These are phyloP conservation scores for Sipha flava DNA, from an alignment of 1,140 invertebrate genomes.

Conservation along the genomic window DNA sequence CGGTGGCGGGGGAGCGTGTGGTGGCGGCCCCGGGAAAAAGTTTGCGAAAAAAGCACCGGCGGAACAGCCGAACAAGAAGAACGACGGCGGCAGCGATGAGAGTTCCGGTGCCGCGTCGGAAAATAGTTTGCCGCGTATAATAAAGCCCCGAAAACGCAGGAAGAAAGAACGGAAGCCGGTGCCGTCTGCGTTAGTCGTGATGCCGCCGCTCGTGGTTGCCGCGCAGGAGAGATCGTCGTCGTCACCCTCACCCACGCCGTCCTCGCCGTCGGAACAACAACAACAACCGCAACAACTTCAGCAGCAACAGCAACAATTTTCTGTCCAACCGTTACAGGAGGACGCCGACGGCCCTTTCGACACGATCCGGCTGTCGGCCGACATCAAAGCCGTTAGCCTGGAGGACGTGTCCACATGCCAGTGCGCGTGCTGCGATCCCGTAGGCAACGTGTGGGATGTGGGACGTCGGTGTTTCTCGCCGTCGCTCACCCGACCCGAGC, in stretches of 20 bases:
- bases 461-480: slow-evolving; percentile 49
- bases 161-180: slow-evolving; percentile 75
- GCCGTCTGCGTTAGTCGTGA: neutral
- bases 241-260: slow-evolving; percentile 30
- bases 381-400: slow-evolving; percentile 40
- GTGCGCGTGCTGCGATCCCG: slow-evolving; percentile 68
- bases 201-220: neutral
- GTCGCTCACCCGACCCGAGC: slow-evolving; percentile 44
- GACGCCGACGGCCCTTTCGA: slow-evolving; percentile 31
- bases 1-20: neutral
- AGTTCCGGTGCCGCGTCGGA: slow-evolving; percentile 63
- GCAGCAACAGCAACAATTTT: slow-evolving; percentile 38
- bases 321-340: too few species aligned
- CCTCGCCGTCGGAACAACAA: slow-evolving; percentile 33
- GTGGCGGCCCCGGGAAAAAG: slow-evolving; percentile 28
- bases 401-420: slow-evolving; percentile 53
- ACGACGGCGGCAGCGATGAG: slow-evolving; percentile 55
- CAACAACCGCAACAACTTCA: slow-evolving; percentile 6
- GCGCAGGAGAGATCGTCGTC: neutral
- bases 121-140: slow-evolving; percentile 71
- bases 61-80: slow-evolving; percentile 7
- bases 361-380: slow-evolving; percentile 33
- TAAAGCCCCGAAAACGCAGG: slow-evolving; percentile 76
- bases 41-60: slow-evolving; percentile 25
- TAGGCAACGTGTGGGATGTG: slow-evolving; percentile 66